These are phyloP conservation scores for Epinotia nisella DNA, from an alignment of 2,888 invertebrate species.

Conservation along the genomic window DNA sequence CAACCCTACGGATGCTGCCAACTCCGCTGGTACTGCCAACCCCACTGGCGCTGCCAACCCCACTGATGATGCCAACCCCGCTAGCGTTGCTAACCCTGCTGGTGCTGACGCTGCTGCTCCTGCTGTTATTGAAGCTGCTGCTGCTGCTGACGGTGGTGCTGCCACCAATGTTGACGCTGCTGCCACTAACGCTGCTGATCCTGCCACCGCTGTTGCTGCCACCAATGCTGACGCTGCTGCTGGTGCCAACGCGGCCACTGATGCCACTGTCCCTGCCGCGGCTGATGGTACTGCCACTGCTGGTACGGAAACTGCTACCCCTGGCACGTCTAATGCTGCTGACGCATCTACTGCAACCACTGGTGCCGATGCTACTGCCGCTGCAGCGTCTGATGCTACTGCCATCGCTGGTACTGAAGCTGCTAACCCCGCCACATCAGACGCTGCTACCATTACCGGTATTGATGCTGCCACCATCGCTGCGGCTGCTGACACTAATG, in stretches of 20 bases:
- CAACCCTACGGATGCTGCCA: neutral
- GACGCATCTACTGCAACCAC: neutral
- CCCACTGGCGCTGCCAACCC: neutral
- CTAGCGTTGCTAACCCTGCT: slow-evolving; percentile 5
- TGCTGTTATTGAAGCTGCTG: neutral
- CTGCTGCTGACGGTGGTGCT: neutral
- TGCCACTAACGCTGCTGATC: neutral
- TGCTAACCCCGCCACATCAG: slow-evolving; percentile 16
- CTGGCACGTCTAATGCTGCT: neutral
- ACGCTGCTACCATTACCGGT: neutral
- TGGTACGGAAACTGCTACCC: neutral
- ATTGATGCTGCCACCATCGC: slow-evolving; percentile 6
- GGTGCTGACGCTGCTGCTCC: slow-evolving; percentile 3
- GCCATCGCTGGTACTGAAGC: slow-evolving; percentile 21
- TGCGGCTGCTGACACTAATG: slow-evolving; percentile 20
- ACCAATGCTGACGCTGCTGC: slow-evolving; percentile 1
- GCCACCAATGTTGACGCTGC: neutral
- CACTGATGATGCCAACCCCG: slow-evolving; percentile 1
- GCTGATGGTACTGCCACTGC: neutral
- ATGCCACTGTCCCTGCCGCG: neutral
- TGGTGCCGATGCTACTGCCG: neutral
- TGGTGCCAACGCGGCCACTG: slow-evolving; percentile 8
- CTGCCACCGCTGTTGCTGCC: neutral
- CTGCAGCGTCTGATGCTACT: neutral
- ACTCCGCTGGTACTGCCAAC: neutral